Percentiles rank a stretch among this genome's conserved stretches.
Evolutionary conservation across 1,140 invertebrate genomes (phyloP).

Genomic region (Amphibalanus amphitrite): DNA sequence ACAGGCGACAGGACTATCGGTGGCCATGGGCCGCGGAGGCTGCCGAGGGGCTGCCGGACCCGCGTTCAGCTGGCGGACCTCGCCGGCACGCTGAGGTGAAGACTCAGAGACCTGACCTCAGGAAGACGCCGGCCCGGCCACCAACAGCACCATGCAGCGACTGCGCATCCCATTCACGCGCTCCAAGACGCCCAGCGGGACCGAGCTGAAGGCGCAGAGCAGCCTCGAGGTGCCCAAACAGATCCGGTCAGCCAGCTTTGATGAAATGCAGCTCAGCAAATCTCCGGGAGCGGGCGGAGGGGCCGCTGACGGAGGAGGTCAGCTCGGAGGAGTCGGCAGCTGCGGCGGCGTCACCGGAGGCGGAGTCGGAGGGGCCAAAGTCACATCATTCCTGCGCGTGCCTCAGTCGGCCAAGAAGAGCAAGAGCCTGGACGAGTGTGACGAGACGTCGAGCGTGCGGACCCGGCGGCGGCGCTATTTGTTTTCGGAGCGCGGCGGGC

Average conservation of each 20-base stretch:
- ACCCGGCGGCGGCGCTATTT: no score
- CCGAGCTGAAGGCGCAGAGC: conserved; percentile 75
- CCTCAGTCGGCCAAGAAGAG: conserved; percentile 39
- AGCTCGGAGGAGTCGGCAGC: no score
- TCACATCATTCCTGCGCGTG: conserved; percentile 17
- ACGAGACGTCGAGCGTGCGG: no score
- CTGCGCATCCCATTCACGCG: conserved; percentile 67
- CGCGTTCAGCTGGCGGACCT: conserved; percentile 6
- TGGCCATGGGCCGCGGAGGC: no score
- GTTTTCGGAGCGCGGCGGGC: no score
- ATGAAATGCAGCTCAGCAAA: conserved; percentile 67
- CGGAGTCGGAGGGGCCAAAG: no score
- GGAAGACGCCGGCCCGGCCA: conserved; percentile 10
- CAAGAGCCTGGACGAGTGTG: conserved; percentile 44
- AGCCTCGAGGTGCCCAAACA: conserved; percentile 73
- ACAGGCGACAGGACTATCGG: no score
- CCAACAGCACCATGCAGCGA: conserved; percentile 42
- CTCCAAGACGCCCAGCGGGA: conserved; percentile 63
- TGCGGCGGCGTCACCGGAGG: no score
- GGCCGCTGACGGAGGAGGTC: no score
- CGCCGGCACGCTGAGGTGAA: conserved; percentile 2
- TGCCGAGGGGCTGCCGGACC: conserved; percentile 1
- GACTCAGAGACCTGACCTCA: conserved; percentile 8
- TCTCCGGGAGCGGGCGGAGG: no score
- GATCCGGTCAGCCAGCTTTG: conserved; percentile 65